Percentiles rank a stretch among this genome's conserved stretches.
phyloP scores from a whole-genome alignment of 2,797 vertebrate species.

The Enteromius unitaeniatus region DNA sequence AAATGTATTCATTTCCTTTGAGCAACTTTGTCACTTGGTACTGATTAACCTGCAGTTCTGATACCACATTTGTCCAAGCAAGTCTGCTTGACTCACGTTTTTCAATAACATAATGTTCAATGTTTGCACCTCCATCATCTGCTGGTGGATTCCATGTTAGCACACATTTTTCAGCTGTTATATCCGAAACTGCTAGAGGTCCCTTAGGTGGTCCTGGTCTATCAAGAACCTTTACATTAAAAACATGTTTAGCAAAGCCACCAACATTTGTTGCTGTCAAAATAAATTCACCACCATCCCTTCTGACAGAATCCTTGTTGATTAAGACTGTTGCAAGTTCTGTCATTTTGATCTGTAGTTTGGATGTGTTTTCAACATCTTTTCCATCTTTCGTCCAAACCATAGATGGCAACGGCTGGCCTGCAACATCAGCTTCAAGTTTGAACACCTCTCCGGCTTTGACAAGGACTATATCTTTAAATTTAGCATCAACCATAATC shows the following conservation, averaged over 20 bases:
- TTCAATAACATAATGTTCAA: conserved; percentile 93
- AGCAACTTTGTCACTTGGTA: conserved; percentile 92
- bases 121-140: conserved; percentile 94
- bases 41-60: conserved; percentile 87
- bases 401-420: conserved; percentile 92
- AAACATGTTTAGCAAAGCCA: conserved; percentile 95
- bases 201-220: conserved; percentile 93
- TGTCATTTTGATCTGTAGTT: conserved; percentile 89
- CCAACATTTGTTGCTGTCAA: conserved; percentile 95
- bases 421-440: conserved; percentile 95
- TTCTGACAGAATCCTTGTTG: conserved; percentile 93
- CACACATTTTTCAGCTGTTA: conserved; percentile 92
- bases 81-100: conserved; percentile 98
- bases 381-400: conserved; percentile 96
- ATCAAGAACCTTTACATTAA: conserved; percentile 96
- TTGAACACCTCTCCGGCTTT: conserved; percentile 94
- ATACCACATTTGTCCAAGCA: conserved; percentile 91
- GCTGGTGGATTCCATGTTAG: conserved; percentile 90
- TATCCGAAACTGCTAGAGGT: conserved; percentile 86
- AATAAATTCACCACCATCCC: conserved; percentile 91
- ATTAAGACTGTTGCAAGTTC: conserved; percentile 89
- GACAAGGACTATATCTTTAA: conserved; percentile 88
- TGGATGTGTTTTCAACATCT: conserved; percentile 91
- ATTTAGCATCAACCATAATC: conserved; percentile 95
- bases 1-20: conserved; percentile 98